Percentiles rank a stretch among this genome's conserved stretches.
phyloP scores from a whole-genome alignment of 2,888 invertebrate genomes.

The Eretmocerus hayati region DNA sequence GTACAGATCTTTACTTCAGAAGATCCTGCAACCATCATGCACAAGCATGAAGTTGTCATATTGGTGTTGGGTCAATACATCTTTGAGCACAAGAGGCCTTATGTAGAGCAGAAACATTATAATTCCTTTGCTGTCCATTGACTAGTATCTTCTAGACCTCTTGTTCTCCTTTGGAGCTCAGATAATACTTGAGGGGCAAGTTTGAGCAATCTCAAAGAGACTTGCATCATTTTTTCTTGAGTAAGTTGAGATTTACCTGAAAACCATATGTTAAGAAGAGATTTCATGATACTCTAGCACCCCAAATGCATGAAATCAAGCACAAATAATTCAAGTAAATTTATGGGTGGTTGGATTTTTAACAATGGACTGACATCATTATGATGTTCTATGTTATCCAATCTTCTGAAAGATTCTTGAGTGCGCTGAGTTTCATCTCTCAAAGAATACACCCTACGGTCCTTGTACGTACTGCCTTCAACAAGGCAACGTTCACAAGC shows the following conservation, averaged over 20 bases:
- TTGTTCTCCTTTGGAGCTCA: neutral
- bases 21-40: neutral
- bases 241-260: neutral
- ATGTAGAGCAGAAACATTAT: neutral
- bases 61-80: neutral
- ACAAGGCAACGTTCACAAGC: neutral
- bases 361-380: neutral
- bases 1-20: neutral
- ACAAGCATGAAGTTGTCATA: neutral
- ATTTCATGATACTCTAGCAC: neutral
- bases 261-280: neutral
- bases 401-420: neutral
- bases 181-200: neutral
- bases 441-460: neutral
- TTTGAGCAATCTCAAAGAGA: neutral
- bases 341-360: neutral
- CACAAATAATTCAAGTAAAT: neutral
- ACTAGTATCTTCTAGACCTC: neutral
- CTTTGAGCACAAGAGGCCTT: neutral
- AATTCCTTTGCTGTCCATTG: slow-evolving; percentile 6
- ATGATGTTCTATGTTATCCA: neutral
- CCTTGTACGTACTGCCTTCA: neutral
- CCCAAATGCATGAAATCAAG: neutral
- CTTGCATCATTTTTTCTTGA: neutral
- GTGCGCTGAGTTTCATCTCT: neutral